Base-by-base conservation (phyloP, 2,113 vertebrate species). In the Acinonyx jubatus region DNA sequence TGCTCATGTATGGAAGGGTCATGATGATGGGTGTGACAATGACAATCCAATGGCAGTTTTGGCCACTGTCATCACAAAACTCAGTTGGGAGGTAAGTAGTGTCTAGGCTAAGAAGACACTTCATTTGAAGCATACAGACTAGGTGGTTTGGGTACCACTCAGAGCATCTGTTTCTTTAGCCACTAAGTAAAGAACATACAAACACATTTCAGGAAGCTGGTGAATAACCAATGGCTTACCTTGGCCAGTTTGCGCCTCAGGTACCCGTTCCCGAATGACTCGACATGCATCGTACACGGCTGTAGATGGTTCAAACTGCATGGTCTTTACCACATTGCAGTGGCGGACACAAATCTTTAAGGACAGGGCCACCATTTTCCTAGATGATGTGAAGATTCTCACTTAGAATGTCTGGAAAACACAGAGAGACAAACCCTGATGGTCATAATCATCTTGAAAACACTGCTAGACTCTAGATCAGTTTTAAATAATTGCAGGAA, bases 291-390 rank as follows among this genome's bases (percentile, higher is more conserved):
- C 99, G 0, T 99, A 99, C 79, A 99, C 99, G 0, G 99, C 99
- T 0, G 99, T 99, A 68, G 99, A 99, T 0, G 99, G 99, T 25
- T 99, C 99, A 79, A 99, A 99, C 97, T 99, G 99, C 99, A 99
- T 99, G 0, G 99, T 99, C 99, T 99, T 99, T 98, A 99, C 99
- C 86, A 99, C 99, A 9, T 99, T 99, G 99, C 99, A 99, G 68
- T 99, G 99, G 63, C 99, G 99, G 36, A 99, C 99, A n/a, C 99
- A 99, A 93, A 99, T 99, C 99, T 99, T 99, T 78, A 99, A 97
- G 6, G 99, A 99, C 55, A 99, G 98, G 93, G 99, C 99, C 98
- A 99, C 99, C 99, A 99, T 99, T 96, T 98, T 99, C 98, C 92
- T 95, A 89, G 97, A 81, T 96, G 96, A 95, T 96, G 87, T 13